These are phyloP conservation scores for Drosophila setifemur DNA, from an alignment of 1,140 invertebrate species.

Conservation along the genomic window DNA sequence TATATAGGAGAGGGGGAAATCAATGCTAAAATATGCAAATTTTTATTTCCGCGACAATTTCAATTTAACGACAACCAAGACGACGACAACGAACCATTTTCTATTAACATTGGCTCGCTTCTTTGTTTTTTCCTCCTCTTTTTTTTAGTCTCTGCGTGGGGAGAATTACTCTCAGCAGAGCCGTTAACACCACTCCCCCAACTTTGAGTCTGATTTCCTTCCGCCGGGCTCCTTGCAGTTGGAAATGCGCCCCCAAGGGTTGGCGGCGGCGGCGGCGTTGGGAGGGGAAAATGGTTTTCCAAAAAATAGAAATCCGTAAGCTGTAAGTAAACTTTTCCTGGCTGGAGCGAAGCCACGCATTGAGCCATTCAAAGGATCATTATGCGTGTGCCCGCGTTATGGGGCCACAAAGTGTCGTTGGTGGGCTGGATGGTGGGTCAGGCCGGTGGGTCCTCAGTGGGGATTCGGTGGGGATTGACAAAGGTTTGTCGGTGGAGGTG, in stretches of 20 bases:
- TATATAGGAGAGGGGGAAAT: slow-evolving; percentile 35
- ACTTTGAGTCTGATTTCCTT: too few relatives aligned
- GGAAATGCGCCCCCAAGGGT: slow-evolving; percentile 30
- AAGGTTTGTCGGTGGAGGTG: neutral
- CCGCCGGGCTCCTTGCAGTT: slow-evolving; percentile 21
- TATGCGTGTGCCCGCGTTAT: slow-evolving; percentile 74
- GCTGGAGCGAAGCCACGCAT: slow-evolving; percentile 35
- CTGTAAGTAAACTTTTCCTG: slow-evolving; percentile 50
- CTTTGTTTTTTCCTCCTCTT: slow-evolving; percentile 23
- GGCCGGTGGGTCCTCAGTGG: neutral
- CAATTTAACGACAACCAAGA: slow-evolving; percentile 68
- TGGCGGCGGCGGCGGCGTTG: neutral
- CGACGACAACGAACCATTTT: slow-evolving; percentile 55
- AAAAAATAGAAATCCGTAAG: slow-evolving; percentile 64
- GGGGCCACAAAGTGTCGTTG: slow-evolving; percentile 67
- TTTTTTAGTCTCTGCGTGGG: slow-evolving; percentile 18
- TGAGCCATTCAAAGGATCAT: slow-evolving; percentile 73
- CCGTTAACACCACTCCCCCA: slow-evolving; percentile 66
- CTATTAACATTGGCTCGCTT: slow-evolving; percentile 65
- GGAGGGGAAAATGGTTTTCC: slow-evolving; percentile 65
- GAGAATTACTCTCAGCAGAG: slow-evolving; percentile 74
- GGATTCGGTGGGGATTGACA: neutral
- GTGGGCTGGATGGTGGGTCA: too few relatives aligned
- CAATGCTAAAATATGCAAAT: slow-evolving; percentile 81
- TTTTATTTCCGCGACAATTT: slow-evolving; percentile 82